Evolutionary conservation across 2,888 invertebrate genomes (phyloP).

Genomic region (Eupithecia insigniata): DNA sequence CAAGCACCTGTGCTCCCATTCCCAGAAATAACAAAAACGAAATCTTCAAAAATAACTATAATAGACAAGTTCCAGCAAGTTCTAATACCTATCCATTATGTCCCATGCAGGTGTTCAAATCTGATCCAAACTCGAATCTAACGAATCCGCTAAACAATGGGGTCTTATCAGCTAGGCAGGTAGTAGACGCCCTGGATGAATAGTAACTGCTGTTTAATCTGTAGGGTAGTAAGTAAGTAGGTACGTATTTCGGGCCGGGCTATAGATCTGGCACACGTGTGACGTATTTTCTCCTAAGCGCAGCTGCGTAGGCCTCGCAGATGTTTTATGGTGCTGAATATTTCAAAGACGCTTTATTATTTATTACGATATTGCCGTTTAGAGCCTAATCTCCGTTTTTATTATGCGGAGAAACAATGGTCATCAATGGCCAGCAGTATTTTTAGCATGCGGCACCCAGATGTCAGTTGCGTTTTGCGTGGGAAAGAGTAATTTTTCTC

Average conservation of each 20-base stretch:
- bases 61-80: slow-evolving; percentile 45
- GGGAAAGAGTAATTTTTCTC: slow-evolving; percentile 66
- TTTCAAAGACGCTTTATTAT: slow-evolving; percentile 82
- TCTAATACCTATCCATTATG: slow-evolving; percentile 50
- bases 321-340: slow-evolving; percentile 82
- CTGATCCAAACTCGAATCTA: slow-evolving; percentile 45
- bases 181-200: slow-evolving; percentile 46
- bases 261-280: slow-evolving; percentile 76
- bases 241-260: slow-evolving; percentile 48
- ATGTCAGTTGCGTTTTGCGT: slow-evolving; percentile 63
- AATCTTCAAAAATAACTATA: slow-evolving; percentile 32
- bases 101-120: slow-evolving; percentile 64
- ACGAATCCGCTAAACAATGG: slow-evolving; percentile 49
- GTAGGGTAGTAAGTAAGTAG: slow-evolving; percentile 2
- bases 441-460: slow-evolving; percentile 79
- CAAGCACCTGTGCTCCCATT: slow-evolving; percentile 21
- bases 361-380: slow-evolving; percentile 82
- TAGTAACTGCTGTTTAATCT: slow-evolving; percentile 20
- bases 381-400: slow-evolving; percentile 81
- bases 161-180: slow-evolving; percentile 64
- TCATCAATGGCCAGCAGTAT: slow-evolving; percentile 71
- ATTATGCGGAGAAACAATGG: slow-evolving; percentile 81
- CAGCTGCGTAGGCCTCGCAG: slow-evolving; percentile 81
- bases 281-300: slow-evolving; percentile 78
- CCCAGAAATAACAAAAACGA: slow-evolving; percentile 34